These are phyloP conservation scores for Neodiprion lecontei DNA, from an alignment of 1,140 invertebrate species.

Conservation along the genomic window DNA sequence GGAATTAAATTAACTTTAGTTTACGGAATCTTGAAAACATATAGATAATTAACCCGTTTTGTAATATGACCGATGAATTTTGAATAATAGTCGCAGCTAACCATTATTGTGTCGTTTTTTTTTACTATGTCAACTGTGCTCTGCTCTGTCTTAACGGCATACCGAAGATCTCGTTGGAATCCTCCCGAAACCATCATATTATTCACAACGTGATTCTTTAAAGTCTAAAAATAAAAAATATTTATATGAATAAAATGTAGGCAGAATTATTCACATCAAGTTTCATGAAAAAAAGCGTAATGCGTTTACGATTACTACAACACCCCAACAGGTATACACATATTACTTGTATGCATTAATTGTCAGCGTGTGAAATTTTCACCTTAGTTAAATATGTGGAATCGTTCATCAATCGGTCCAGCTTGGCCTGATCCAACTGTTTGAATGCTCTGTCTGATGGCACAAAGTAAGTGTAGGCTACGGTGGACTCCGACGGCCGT, in stretches of 20 bases:
- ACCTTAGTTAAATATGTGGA: slow-evolving; percentile 47
- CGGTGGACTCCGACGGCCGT: slow-evolving; percentile 15
- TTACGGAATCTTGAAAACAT: neutral
- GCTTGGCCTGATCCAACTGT: slow-evolving; percentile 32
- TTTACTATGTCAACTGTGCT: slow-evolving; percentile 38
- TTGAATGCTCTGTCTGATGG: slow-evolving; percentile 61
- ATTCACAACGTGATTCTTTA: slow-evolving; percentile 57
- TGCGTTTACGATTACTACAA: no score
- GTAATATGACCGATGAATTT: neutral
- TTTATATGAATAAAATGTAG: no score
- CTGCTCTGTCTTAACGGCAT: slow-evolving; percentile 50
- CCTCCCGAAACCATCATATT: slow-evolving; percentile 53
- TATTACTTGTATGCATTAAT: no score
- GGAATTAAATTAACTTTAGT: slow-evolving; percentile 17
- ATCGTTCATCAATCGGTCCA: slow-evolving; percentile 49
- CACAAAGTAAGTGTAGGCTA: slow-evolving; percentile 62
- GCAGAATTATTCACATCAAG: no score
- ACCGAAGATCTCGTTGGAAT: slow-evolving; percentile 52
- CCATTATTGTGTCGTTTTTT: slow-evolving; percentile 37
- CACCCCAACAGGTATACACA: no score
- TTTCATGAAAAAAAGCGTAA: slow-evolving; percentile 1
- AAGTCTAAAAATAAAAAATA: slow-evolving; percentile 34
- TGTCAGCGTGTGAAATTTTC: neutral
- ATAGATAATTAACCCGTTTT: neutral
- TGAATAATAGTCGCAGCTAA: slow-evolving; percentile 19